Base-by-base conservation (phyloP, 23 tunicate species). In the Ciona savignyi region DNA sequence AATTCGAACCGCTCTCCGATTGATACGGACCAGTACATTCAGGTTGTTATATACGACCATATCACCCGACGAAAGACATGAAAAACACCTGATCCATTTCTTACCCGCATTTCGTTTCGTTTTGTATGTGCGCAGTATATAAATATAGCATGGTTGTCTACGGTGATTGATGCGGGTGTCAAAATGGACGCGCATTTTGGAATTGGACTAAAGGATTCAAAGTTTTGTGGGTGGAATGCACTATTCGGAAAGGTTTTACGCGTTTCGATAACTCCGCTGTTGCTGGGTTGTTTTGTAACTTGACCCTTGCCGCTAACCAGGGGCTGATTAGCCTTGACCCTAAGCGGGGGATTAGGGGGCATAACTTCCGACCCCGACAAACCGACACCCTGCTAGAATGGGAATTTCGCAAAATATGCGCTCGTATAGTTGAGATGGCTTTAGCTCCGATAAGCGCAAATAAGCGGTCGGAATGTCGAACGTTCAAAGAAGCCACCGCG, bases 31-130 rank as follows among this genome's bases (percentile, higher is more conserved):
- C 80, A 78, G 73, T 94, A 94, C 61, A 75, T 75, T 0, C 95
- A 94, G 72, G 90, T 94, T 32, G 99, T 94, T 31, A 81, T 94
- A 25, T 94, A 94, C 86, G 99, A 94, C 70, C 99, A 94, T 64
- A 79, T 94, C 22, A 94, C 99, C 9, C 68, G 99, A 70, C 60
- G 99, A 71, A 94, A 94, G 71, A 86, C 99, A 23, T 94, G 68
- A 85, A 26, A 21, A 29, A 63, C 28, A 22, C 15, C 24, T 25
- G 28, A 49, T 49, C 20, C 56, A 42, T 42, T 42, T 42, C 56
- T 42, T 42, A 42, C 56, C 15, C 15, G 56, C 9, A 42, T 42
- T 9, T 42, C 15, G 15, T 29, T 28, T 25, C 65, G 23, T 72
- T 35, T 72, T 72, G 63, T 20, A 15, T 2, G 24, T 1, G 32